Base-by-base conservation (phyloP, 2,797 vertebrate genomes). In the Carcharodon carcharias region DNA sequence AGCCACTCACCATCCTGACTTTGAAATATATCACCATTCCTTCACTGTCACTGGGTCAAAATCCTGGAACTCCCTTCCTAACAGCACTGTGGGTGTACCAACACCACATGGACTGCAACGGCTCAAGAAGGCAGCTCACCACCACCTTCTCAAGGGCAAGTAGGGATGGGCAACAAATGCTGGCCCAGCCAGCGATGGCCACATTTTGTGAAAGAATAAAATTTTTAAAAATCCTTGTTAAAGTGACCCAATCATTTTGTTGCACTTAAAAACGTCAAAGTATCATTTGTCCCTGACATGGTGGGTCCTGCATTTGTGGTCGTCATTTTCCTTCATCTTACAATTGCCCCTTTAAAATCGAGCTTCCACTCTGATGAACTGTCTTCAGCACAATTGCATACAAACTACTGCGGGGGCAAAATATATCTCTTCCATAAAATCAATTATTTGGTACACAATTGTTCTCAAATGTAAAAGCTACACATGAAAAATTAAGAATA, bases 401-500 rank as follows among this genome's bases (percentile, higher is more conserved):
- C 61, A 93, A 65, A 40, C 61, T 40, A 63, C n/a, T 40, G 35
- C 21, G 31, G 65, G 56, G 35, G 7, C 14, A n/a, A 45, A 93
- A 26, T 58, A 56, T 9, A 40, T 45, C n/a, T 45, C 67, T 26
- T 94, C 92, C 63, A 67, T 67, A 67, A 65, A 69, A 67, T 94
- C 61, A 21, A 23, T 94, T 5, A 94, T 28, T 94, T 45, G 63
- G n/a, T 45, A 45, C 61, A 94, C 92, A 45, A 23, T 50, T 67
- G 61, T 21, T 26, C 63, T 40, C 63, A 23, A 21, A 18, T 67
- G 18, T 45, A 7, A 40, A 8, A 50, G 31, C 61, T 9, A 40
- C 88, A 91, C 31, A 61, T 91, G 88, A 58, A 56, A 91, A 61
- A 35, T 61, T 61, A 92, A 92, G 89, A 92, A 92, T 35, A 92